Evolutionary conservation across 2,113 vertebrate species (phyloP).

Genomic region (Tinamus guttatus): DNA sequence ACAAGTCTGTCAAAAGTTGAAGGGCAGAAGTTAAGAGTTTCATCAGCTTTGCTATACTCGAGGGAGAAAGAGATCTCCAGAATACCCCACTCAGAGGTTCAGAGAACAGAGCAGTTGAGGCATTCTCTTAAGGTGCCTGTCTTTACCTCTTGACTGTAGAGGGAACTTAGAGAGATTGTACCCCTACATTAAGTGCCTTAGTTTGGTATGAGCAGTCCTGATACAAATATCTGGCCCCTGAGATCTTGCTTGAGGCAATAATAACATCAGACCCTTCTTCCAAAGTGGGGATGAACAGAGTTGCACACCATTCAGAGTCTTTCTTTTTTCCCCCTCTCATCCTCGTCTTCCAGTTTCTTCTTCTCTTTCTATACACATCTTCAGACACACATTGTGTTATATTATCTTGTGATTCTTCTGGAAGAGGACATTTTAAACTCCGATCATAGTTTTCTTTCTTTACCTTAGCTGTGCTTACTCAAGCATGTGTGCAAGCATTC

Average conservation of each 20-base stretch:
- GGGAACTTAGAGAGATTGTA: not conserved
- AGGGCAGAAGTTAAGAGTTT: not conserved
- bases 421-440: not conserved
- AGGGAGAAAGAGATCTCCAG: not conserved
- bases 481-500: constrained; percentile 83
- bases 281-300: not conserved
- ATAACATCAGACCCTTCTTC: not conserved
- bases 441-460: not conserved
- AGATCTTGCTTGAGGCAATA: not conserved
- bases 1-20: not conserved
- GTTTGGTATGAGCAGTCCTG: not conserved
- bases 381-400: not conserved
- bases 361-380: not conserved
- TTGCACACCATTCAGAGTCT: not conserved
- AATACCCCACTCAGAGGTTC: not conserved
- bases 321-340: not conserved
- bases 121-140: not conserved
- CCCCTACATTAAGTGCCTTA: not conserved
- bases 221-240: not conserved
- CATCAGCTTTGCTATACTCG: not conserved
- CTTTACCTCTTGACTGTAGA: not conserved
- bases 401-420: not conserved
- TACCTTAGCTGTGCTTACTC: constrained; percentile 78
- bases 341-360: not conserved
- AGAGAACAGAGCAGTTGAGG: not conserved